phyloP scores from a whole-genome alignment of 1,140 invertebrate genomes.

The Drosophila sucinea region DNA sequence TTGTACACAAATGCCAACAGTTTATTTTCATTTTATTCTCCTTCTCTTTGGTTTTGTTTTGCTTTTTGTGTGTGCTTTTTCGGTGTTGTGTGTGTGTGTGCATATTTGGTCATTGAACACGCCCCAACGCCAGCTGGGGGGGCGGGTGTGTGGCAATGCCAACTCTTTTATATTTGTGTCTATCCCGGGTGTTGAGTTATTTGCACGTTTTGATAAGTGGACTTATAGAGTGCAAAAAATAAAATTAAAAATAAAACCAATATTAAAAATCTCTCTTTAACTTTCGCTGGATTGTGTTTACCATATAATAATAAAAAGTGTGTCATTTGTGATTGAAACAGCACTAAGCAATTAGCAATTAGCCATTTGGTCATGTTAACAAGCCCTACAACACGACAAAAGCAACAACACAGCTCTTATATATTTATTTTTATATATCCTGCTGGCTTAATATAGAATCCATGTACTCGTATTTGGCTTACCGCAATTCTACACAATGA shows the following conservation, averaged over 20 bases:
- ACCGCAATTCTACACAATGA: too few relatives aligned
- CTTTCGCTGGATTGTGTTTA: neutral
- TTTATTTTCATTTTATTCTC: constrained; percentile 44
- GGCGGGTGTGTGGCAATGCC: constrained; percentile 10
- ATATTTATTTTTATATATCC: too few relatives aligned
- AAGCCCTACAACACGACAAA: neutral
- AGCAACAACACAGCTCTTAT: too few relatives aligned
- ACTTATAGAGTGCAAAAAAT: constrained; percentile 52
- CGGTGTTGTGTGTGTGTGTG: constrained; percentile 5
- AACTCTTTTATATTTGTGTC: constrained; percentile 42
- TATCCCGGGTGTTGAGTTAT: constrained; percentile 67
- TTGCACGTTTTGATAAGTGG: constrained; percentile 80
- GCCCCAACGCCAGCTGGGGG: constrained; percentile 40
- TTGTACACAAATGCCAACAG: constrained; percentile 35
- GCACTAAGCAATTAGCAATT: neutral
- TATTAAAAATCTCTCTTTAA: constrained; percentile 18
- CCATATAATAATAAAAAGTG: neutral
- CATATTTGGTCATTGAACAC: constrained; percentile 53
- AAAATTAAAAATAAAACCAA: constrained; percentile 15
- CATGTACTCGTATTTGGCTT: too few relatives aligned
- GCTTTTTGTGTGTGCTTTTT: constrained; percentile 9
- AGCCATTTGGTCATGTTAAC: constrained; percentile 1
- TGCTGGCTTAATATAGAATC: too few relatives aligned
- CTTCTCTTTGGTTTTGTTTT: neutral
- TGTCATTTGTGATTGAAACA: neutral